Evolutionary conservation across 1,140 invertebrate species (phyloP).

Genomic region (Drosophila takahashii): DNA sequence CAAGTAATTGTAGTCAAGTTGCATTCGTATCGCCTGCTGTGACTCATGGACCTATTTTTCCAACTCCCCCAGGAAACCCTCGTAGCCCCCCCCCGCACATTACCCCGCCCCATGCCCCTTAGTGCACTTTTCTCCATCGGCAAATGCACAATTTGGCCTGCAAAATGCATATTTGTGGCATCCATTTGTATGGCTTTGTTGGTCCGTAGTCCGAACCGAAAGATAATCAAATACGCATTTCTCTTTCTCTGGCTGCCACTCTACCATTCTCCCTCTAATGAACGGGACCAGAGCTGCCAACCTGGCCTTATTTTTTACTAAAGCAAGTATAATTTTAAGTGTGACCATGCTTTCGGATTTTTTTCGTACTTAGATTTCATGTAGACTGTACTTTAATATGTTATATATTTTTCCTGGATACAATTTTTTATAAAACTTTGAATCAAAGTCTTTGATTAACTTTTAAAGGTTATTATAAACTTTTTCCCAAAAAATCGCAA

Average conservation of each 20-base stretch:
- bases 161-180: conserved; percentile 51
- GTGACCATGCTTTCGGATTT: neutral
- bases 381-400: too few species aligned
- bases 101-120: neutral
- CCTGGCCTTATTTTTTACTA: neutral
- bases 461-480: too few species aligned
- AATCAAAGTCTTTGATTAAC: too few species aligned
- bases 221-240: conserved; percentile 51
- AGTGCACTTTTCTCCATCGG: conserved; percentile 23
- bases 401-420: too few species aligned
- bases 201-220: conserved; percentile 34
- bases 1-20: conserved; percentile 5
- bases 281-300: conserved; percentile 16
- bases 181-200: conserved; percentile 51
- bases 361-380: too few species aligned
- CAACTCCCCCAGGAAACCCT: neutral
- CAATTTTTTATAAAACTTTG: too few species aligned
- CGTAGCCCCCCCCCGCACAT: neutral
- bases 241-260: conserved; percentile 22
- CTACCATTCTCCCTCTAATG: conserved; percentile 16
- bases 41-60: neutral
- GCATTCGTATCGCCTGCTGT: conserved; percentile 5
- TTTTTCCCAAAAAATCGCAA: too few species aligned
- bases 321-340: neutral
- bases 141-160: conserved; percentile 42